Evolutionary conservation across 1,140 invertebrate genomes (phyloP).

Genomic region (Oncopodura yosiiana): DNA sequence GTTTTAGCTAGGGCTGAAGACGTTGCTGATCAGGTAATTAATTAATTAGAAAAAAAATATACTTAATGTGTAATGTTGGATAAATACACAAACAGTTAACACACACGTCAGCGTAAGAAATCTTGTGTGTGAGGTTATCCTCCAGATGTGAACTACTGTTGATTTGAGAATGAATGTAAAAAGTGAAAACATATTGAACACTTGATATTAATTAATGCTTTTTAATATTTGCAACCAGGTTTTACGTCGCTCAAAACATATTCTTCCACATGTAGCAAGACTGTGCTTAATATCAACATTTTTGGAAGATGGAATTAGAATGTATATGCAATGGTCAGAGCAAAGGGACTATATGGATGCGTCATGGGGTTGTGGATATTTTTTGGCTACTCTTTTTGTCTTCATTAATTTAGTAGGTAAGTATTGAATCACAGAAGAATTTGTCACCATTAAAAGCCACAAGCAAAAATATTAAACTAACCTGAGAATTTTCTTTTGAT

Average conservation of each 20-base stretch:
- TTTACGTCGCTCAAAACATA: conserved; percentile 80
- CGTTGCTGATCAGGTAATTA: conserved; percentile 79
- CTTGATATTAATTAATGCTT: not conserved
- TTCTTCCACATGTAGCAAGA: conserved; percentile 88
- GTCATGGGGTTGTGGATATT: conserved; percentile 93
- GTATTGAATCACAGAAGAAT: not conserved
- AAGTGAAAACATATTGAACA: not conserved
- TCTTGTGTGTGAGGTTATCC: too few species aligned
- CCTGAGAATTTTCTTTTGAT: not conserved
- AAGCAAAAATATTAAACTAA: too few species aligned
- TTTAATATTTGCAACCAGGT: conserved; percentile 53
- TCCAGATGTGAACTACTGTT: too few species aligned
- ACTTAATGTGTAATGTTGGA: not conserved
- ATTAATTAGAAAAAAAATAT: conserved; percentile 15
- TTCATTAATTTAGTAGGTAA: conserved; percentile 76
- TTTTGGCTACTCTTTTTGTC: conserved; percentile 85
- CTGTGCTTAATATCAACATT: conserved; percentile 98
- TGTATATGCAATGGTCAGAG: conserved; percentile 98
- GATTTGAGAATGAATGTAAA: too few species aligned
- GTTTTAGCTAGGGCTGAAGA: conserved; percentile 84
- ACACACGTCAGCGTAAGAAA: too few species aligned
- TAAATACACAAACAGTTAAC: too few species aligned
- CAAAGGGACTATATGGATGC: conserved; percentile 97
- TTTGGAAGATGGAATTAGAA: conserved; percentile 95
- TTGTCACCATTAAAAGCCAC: too few species aligned